Evolutionary conservation across 1,140 invertebrate species (phyloP), one percentile per base, ranked within the genome.

Genomic region (Drosophila pseudoananassae): DNA sequence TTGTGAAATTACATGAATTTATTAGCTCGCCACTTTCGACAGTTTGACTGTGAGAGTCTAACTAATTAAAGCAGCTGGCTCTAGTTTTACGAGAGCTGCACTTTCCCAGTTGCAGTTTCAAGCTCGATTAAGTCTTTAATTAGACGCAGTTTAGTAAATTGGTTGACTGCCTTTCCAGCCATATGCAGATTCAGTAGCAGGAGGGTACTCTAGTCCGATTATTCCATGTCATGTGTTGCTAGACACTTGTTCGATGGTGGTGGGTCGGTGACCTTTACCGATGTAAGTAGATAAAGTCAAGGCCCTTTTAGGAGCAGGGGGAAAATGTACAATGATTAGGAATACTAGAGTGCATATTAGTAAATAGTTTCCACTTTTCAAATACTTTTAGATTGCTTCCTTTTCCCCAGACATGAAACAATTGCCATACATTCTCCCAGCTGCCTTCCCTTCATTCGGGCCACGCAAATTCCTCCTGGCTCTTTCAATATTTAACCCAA

Each of bases 1-100:
- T 76, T 88, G 78, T 88, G 72, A 85, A 85, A 88, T 87, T 87
- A 88, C 85, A 76, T 82, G 64, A 87, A 87, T 87, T 87, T 87
- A 87, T 87, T 64, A 56, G 59, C 27, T 27, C 23, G 40, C 12
- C 51, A 54, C 36, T 57, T 54, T 51, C 60, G 40, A 31, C 46
- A 50, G 38, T 55, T 47, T 17, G 54, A 43, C 57, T 82, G 71
- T 88, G 83, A 88, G 83, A 88, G 78, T 57, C 33, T n/a, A 43
- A 50, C 83, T 88, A 88, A 88, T 88, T 88, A 88, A 74, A 58
- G 61, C 74, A 76, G 50, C 69, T 80, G 63, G 0, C 31, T 40
- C 10, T 40, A 12, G 47, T 38, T 65, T 65, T 7, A 23, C n/a
- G 29, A 33, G 61, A 20, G 43, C 33, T 31, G 43, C 17, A 45